Base-by-base conservation (phyloP, 2,888 invertebrate species). In the Hybos culiciformis region DNA sequence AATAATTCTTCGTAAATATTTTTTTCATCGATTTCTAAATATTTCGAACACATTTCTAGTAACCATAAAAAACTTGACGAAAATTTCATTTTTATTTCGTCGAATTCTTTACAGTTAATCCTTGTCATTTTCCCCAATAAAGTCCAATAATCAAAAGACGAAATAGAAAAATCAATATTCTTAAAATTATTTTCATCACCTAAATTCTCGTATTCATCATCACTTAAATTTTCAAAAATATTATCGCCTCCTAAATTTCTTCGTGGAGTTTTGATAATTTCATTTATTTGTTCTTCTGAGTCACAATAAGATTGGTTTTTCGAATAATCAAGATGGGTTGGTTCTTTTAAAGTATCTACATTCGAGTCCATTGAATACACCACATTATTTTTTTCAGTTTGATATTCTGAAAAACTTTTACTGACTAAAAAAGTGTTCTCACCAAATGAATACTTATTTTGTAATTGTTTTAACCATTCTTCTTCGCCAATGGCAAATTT, bases 131-230 rank as follows among this genome's bases (percentile, higher is more conserved):
- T 46, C 1, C 61, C 63, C 33, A 59, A 50, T 2, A 63, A 41
- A n/a, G 57, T 49, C 66, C 66, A 67, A 45, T 56, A 60, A 48
- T 66, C 63, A 44, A 63, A 57, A 44, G 60, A 61, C 3, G 66
- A 61, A 8, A 57, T 53, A 7, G 18, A 8, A 4, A 33, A 33
- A 4, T 9, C 8, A 21, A 33, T 14, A 42, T n/a, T 43, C 6
- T 40, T 33, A 3, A 37, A 7, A 1, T 21, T 18, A 12, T 32
- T 34, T 2, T 42, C 5, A 11, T 39, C n/a, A n/a, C 17, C 12
- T 18, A 24, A 14, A 14, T 43, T 37, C n/a, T 42, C 41, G n/a
- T 8, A 20, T 6, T 55, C 53, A 34, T 53, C 51, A 31, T 55
- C 55, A 34, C 52, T 54, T 21, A 57, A 23, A 6, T 47, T 48